Percentiles rank a stretch among this genome's conserved stretches.
Conservation (phyloP, 2,888 invertebrate species). For the Seira musarum region DNA sequence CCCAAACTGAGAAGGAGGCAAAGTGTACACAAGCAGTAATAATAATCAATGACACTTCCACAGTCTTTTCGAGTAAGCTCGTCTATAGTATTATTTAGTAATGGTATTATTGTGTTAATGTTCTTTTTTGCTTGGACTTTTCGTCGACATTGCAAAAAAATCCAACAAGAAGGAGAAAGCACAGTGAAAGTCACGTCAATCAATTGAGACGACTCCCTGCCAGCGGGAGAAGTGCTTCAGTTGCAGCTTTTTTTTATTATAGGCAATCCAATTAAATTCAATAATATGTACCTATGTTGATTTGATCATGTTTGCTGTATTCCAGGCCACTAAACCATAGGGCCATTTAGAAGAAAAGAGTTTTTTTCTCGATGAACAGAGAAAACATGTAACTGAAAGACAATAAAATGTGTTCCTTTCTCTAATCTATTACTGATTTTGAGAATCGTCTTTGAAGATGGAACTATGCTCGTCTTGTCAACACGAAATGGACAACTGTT, state of each 20-base stretch:
- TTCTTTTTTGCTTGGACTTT: not conserved
- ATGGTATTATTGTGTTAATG: not conserved
- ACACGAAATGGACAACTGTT: no score
- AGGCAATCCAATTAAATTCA: conserved; percentile 50
- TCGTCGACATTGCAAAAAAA: not conserved
- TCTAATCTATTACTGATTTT: no score
- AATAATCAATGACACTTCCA: not conserved
- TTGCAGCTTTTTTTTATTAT: conserved; percentile 40
- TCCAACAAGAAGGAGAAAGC: not conserved
- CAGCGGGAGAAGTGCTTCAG: conserved; percentile 5
- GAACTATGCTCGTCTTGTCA: no score
- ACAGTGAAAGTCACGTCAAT: conserved; percentile 42
- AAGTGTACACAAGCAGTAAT: not conserved
- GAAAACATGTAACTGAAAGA: no score
- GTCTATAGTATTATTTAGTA: not conserved
- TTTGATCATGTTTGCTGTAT: conserved; percentile 44
- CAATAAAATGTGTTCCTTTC: no score
- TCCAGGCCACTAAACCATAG: no score
- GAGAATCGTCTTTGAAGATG: no score
- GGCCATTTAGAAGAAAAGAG: no score
- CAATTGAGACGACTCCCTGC: conserved; percentile 16
- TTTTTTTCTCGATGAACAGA: no score
- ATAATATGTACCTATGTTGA: conserved; percentile 50
- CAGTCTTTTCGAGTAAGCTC: no score
- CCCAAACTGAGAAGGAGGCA: no score